Percentiles rank a stretch among this genome's conserved stretches.
Evolutionary conservation across 2,888 invertebrate species (phyloP).

Genomic region (Macrophya annulata): DNA sequence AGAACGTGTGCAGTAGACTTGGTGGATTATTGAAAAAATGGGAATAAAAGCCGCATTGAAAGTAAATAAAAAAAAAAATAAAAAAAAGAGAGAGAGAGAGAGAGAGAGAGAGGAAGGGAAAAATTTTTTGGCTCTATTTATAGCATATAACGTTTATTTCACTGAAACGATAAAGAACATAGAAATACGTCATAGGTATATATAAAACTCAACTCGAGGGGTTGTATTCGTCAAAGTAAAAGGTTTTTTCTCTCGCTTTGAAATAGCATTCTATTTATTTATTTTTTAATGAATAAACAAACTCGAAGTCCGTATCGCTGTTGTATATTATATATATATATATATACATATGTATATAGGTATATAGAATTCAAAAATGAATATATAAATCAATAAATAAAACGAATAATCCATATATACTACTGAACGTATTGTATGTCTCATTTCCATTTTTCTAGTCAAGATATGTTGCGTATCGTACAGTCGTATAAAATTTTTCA

Average conservation of each 20-base stretch:
- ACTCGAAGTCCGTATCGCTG: neutral
- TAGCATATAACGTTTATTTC: neutral
- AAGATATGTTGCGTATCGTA: neutral
- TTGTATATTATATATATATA: neutral
- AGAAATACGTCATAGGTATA: neutral
- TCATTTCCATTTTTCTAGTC: too few species aligned
- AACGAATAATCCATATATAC: neutral
- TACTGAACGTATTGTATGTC: neutral
- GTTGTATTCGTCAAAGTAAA: neutral
- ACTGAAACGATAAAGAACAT: neutral
- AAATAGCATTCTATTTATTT: neutral
- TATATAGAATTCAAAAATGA: neutral
- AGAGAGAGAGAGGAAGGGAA: neutral
- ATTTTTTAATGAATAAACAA: neutral
- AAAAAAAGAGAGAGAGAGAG: neutral
- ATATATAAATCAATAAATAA: neutral
- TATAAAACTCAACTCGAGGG: neutral
- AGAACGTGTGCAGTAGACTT: neutral
- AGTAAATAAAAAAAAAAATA: neutral
- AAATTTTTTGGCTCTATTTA: neutral
- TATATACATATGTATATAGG: neutral
- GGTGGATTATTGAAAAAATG: neutral
- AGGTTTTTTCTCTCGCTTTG: neutral
- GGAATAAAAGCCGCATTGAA: neutral
- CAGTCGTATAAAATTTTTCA: too few species aligned